phyloP scores from a whole-genome alignment of 2,888 invertebrate species.

The Crocallis elinguaria region DNA sequence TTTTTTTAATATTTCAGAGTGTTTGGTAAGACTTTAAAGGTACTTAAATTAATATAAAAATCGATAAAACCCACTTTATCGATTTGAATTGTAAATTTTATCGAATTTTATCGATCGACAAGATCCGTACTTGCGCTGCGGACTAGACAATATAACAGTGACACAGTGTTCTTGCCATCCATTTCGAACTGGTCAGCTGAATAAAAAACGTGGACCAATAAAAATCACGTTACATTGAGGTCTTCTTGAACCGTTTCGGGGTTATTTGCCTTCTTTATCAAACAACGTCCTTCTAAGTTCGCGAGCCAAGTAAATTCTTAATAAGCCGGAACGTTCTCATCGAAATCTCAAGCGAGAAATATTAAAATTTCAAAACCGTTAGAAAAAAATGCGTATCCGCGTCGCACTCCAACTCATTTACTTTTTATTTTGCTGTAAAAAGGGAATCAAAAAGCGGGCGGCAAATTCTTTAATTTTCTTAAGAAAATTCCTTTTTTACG shows the following conservation, averaged over 20 bases:
- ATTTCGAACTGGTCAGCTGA: not conserved
- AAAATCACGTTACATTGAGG: conserved; percentile 14
- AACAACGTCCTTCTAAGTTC: conserved; percentile 40
- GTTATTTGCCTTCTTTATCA: conserved; percentile 30
- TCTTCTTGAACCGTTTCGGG: conserved; percentile 4
- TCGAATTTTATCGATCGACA: no score
- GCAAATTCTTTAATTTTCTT: conserved; percentile 74
- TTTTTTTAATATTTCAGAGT: no score
- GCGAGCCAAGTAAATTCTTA: conserved; percentile 51
- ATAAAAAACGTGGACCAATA: conserved; percentile 3
- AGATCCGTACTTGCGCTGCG: no score
- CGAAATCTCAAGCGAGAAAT: conserved; percentile 44
- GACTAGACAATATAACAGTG: no score
- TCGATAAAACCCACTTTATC: no score
- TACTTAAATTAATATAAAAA: no score
- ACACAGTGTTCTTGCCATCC: no score
- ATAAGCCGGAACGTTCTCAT: conserved; percentile 50
- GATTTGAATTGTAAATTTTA: no score
- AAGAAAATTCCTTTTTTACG: conserved; percentile 63
- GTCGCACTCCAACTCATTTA: conserved; percentile 61
- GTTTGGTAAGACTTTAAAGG: no score
- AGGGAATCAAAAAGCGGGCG: conserved; percentile 63
- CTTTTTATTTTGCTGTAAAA: conserved; percentile 59
- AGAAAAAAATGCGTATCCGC: conserved; percentile 41
- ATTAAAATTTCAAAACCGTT: conserved; percentile 55